Conservation (phyloP, 2,797 vertebrate genomes). For the Pogonophryne albipinna region DNA sequence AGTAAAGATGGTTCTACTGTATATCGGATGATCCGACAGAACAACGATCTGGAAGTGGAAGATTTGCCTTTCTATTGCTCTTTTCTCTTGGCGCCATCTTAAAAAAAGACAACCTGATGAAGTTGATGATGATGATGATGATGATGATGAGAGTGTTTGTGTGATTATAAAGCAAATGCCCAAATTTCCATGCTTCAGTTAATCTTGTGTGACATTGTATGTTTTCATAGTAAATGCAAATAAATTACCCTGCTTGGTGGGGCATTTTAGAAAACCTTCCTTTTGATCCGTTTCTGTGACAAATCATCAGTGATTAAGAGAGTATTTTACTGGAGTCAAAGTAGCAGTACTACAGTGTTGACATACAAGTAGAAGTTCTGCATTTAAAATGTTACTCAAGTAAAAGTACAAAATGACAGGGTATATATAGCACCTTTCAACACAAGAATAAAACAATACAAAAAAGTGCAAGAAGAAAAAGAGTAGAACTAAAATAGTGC, state of each 20-base stretch:
- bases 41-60: conserved; percentile 37
- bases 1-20: conserved; percentile 72
- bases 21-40: conserved; percentile 62
- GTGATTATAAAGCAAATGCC: conserved; percentile 68
- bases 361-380: no score
- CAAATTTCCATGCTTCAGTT: conserved; percentile 74
- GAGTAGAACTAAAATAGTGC: no score
- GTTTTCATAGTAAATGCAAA: conserved; percentile 83
- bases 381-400: no score
- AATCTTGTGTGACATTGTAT: conserved; percentile 79
- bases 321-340: no score
- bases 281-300: conserved; percentile 23
- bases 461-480: no score
- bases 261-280: conserved; percentile 64
- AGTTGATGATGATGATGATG: conserved; percentile 26
- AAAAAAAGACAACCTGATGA: conserved; percentile 33
- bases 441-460: no score
- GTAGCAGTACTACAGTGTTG: no score
- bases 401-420: no score
- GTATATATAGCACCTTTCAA: no score
- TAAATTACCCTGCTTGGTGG: conserved; percentile 74
- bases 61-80: conserved; percentile 60
- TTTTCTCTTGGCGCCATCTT: conserved; percentile 59
- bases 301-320: neutral
- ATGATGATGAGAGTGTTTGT: conserved; percentile 62